Evolutionary conservation across 1,140 invertebrate species (phyloP), one percentile per base, ranked within the genome.

Genomic region (Rhagoletis pomonella): DNA sequence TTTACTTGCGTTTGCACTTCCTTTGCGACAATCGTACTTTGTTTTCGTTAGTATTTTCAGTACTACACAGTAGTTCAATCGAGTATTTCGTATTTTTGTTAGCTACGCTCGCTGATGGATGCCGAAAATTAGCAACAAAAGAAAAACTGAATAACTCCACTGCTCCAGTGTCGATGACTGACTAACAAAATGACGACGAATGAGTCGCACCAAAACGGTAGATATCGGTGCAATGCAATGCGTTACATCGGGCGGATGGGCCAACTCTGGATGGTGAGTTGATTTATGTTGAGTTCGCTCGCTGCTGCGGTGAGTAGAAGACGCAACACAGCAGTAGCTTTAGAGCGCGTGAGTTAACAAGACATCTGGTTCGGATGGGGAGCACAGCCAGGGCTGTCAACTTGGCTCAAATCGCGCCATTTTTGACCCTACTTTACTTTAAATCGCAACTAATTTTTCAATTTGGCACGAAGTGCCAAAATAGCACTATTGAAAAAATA

Each of bases 81-180:
- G 64, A 65, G 39, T 44, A 77, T 55, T 50, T 77, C 73, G 6
- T 77, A 47, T 77, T 77, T 77, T 77, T 4, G 73, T 55, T 19
- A 3, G 55, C 50, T 50, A 42, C 14, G 29, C 60, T 62, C n/a
- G 9, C 4, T 4, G 5, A 55, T 81, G n/a, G 9, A 47, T 69
- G 39, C 73, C 14, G 12, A 7, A 87, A 69, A 47, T 44, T 12
- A 87, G 47, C 19, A 84, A 85, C 17, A 87, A 64, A 73, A 85
- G 9, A 86, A 86, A 69, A 59, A 88, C n/a, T 73, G 59, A 60
- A 65, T 29, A 47, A 86, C 85, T 77, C 17, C 44, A 64, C 44
- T 65, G 65, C 59, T 88, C 87, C 85, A 86, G 60, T 85, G 77
- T 88, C 87, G 55, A 88, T 88, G 87, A 73, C 64, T 86, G 87